Evolutionary conservation across 2,797 vertebrate genomes (phyloP), one percentile per base, ranked within the genome.

Genomic region (Pseudochirops corinnae): DNA sequence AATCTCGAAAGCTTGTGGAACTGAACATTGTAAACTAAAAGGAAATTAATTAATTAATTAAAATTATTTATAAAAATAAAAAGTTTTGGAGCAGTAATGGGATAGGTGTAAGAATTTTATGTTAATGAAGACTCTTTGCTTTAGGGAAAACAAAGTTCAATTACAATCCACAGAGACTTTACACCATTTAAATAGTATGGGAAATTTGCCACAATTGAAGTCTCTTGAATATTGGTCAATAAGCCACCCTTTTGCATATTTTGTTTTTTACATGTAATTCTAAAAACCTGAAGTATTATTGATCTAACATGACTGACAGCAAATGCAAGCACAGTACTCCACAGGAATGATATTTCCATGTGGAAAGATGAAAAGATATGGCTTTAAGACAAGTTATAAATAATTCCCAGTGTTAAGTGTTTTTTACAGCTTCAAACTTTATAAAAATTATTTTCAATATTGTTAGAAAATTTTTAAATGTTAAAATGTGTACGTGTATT

Each of bases 201-300:
- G 28, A 33, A 96, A 97, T 94, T 93, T 82, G 13, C 28, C 96
- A 87, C 94, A 95, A 58, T 96, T 94, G 97, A 96, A 97, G 91
- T 87, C 5, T 97, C 67, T 55, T 91, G 0, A 55, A 5, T 93
- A 95, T 95, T 91, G 95, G 21, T 90, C 96, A 96, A 93, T 93
- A 96, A 96, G 55, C 0, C 33, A 74, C 39, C 39, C 94, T 39
- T 95, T 92, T 96, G 5, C 91, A 92, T 97, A 3, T 90, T 95
- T 0, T 2, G 95, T 0, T 57, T 87, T 53, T 94, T 46, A 82
- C 50, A 28, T 91, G 9, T 95, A 96, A 95, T 90, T 92, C 55
- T 93, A 96, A 95, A 97, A 96, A 31, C 14, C 26, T 46, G 24
- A 95, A 91, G 12, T 39, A 13, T 92, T 96, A 93, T 11, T 1